Conservation (phyloP, 2,888 invertebrate species). For the Nudaria mundana region DNA sequence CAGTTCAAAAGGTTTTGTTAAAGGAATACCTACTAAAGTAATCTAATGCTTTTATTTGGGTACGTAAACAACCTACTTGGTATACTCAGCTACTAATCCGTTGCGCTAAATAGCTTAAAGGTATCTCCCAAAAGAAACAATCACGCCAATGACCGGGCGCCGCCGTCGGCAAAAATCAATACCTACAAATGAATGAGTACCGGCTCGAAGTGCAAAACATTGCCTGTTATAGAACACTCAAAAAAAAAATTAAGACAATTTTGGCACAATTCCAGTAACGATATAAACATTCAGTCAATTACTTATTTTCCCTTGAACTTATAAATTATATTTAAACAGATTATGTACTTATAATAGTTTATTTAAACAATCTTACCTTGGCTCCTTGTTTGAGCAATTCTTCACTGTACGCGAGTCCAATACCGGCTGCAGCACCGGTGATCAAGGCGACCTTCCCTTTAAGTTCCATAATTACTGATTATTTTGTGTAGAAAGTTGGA, state of each 20-base stretch:
- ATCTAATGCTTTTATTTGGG: no score
- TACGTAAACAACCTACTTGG: no score
- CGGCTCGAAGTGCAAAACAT: constrained; percentile 17
- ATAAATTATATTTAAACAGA: constrained; percentile 39
- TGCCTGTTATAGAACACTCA: not conserved
- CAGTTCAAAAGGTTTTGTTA: no score
- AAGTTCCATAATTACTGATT: constrained; percentile 84
- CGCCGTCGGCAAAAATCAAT: constrained; percentile 63
- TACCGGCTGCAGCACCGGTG: constrained; percentile 87
- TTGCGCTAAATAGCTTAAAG: no score
- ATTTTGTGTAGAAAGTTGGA: constrained; percentile 35
- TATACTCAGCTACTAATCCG: no score
- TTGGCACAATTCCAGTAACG: constrained; percentile 41
- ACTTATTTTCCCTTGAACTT: constrained; percentile 61
- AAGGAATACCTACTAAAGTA: no score
- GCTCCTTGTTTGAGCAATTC: constrained; percentile 87
- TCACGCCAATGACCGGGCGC: constrained; percentile 46
- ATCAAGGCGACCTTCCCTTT: constrained; percentile 88
- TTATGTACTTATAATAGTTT: constrained; percentile 27
- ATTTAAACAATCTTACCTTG: constrained; percentile 76
- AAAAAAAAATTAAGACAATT: constrained; percentile 9
- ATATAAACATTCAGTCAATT: constrained; percentile 44
- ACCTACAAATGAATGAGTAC: constrained; percentile 49
- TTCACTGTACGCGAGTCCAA: constrained; percentile 86
- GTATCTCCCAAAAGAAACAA: constrained; percentile 45